Evolutionary conservation across 2,797 vertebrate species (phyloP).

Genomic region (Falco novaeseelandiae): DNA sequence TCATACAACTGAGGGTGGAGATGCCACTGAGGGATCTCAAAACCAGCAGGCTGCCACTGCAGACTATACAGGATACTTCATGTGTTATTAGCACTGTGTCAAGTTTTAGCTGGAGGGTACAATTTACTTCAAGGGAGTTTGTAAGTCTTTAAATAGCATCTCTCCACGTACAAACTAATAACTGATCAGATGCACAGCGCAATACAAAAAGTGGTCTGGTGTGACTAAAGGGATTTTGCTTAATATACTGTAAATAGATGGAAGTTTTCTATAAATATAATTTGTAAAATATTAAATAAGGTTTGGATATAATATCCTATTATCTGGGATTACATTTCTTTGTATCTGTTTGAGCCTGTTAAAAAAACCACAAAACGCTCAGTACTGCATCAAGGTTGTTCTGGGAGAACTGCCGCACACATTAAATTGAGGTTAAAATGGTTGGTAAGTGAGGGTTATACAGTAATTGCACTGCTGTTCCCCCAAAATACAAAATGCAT

Average conservation of each 20-base stretch:
- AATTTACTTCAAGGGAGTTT: conserved; percentile 74
- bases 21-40: conserved; percentile 64
- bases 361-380: conserved; percentile 48
- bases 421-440: conserved; percentile 63
- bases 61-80: background rate
- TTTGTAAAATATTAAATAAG: conserved; percentile 48
- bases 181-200: conserved; percentile 48
- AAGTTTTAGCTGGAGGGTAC: conserved; percentile 74
- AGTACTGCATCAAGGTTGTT: conserved; percentile 48
- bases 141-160: conserved; percentile 71
- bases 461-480: conserved; percentile 59
- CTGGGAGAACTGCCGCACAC: conserved; percentile 34
- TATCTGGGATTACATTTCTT: conserved; percentile 32
- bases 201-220: background rate
- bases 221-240: conserved; percentile 36
- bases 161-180: conserved; percentile 73
- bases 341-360: conserved; percentile 22
- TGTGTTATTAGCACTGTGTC: conserved; percentile 58
- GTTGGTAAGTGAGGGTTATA: conserved; percentile 53
- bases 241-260: conserved; percentile 53
- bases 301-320: conserved; percentile 9
- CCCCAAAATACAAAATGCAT: conserved; percentile 52
- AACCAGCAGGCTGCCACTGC: conserved; percentile 49
- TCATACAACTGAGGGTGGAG: conserved; percentile 46
- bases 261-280: conserved; percentile 14